A percentile compares a stretch with the other conserved stretches of the same genome.
Evolutionary conservation across 2,797 vertebrate species (phyloP).

Genomic region (Arrhamphus sclerolepis): DNA sequence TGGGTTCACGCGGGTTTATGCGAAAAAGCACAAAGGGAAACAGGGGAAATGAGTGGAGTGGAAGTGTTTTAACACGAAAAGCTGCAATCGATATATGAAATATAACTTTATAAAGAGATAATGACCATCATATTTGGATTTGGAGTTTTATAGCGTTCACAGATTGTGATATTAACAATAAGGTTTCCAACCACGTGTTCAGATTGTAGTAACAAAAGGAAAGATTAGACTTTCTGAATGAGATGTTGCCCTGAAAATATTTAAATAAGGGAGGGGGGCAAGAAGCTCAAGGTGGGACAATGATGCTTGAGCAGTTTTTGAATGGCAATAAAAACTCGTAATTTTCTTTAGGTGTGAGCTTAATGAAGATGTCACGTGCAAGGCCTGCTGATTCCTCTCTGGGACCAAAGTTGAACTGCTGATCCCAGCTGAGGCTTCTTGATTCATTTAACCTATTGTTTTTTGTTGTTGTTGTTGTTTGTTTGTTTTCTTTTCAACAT

Average conservation of each 20-base stretch:
- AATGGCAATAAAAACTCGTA: too few relatives aligned
- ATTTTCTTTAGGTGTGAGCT: background rate
- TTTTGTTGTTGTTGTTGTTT: too few relatives aligned
- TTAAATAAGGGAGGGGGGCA: conserved; percentile 27
- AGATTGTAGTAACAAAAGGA: conserved; percentile 52
- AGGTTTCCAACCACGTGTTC: conserved; percentile 52
- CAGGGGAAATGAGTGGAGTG: conserved; percentile 71
- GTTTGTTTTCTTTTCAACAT: too few relatives aligned
- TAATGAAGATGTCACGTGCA: background rate
- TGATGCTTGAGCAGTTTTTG: too few relatives aligned
- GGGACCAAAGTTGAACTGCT: conserved; percentile 10
- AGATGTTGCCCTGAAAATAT: conserved; percentile 31
- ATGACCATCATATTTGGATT: conserved; percentile 63
- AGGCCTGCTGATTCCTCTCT: conserved; percentile 10
- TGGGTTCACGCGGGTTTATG: background rate
- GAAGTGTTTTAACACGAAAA: conserved; percentile 75
- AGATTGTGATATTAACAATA: conserved; percentile 60
- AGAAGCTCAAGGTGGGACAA: too few relatives aligned
- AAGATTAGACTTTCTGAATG: conserved; percentile 38
- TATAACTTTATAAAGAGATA: conserved; percentile 75
- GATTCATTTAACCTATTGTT: background rate
- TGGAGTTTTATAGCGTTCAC: conserved; percentile 49
- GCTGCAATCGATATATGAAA: conserved; percentile 59
- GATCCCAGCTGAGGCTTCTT: background rate
- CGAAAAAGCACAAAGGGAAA: conserved; percentile 68